These are phyloP conservation scores for Rallus crepitans DNA, from an alignment of 2,797 vertebrate genomes.

Conservation along the genomic window DNA sequence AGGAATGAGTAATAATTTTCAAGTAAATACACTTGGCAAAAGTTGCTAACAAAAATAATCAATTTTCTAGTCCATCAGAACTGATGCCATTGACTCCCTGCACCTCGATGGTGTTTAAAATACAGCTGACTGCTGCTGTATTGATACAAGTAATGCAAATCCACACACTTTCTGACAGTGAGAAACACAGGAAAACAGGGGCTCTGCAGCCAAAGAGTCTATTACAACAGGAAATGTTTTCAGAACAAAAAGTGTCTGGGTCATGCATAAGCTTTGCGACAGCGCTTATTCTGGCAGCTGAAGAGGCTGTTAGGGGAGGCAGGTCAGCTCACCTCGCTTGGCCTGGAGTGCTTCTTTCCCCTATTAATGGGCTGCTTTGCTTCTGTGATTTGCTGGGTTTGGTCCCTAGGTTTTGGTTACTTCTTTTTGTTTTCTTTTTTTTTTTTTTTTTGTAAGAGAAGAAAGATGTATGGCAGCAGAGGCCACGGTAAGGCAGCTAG, in stretches of 20 bases:
- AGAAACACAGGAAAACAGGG: constrained; percentile 39
- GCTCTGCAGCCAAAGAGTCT: neutral
- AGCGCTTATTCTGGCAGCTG: neutral
- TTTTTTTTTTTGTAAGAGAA: neutral
- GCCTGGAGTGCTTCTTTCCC: neutral
- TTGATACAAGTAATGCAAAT: constrained; percentile 19
- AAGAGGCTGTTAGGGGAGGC: neutral
- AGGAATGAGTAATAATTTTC: neutral
- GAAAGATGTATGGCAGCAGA: neutral
- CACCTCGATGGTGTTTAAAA: neutral
- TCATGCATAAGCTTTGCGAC: neutral
- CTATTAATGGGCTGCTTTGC: neutral
- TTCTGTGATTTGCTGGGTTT: neutral
- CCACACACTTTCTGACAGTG: neutral
- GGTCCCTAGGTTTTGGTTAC: neutral
- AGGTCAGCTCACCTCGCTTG: neutral
- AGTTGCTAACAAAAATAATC: neutral
- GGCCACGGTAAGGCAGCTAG: neutral
- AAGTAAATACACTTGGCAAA: neutral
- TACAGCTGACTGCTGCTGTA: constrained; percentile 15
- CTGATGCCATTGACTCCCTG: neutral
- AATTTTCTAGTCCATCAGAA: neutral
- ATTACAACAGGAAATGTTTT: constrained; percentile 36
- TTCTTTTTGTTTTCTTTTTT: neutral
- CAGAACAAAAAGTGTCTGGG: constrained; percentile 36